Conservation (phyloP, 2,113 vertebrate genomes). For the Erinaceus europaeus region DNA sequence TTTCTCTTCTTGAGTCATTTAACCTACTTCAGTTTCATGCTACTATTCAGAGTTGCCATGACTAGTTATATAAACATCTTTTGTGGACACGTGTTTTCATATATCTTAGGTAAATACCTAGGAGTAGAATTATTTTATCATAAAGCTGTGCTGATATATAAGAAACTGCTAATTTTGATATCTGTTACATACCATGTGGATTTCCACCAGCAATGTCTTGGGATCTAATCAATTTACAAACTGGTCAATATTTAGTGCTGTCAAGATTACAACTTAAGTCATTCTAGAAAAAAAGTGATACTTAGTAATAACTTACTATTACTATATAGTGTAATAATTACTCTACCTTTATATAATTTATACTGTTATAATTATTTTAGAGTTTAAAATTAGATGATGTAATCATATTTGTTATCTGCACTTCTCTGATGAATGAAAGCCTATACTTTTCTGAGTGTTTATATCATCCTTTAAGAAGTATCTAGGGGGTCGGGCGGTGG, state of each 20-base stretch:
- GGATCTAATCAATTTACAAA: background rate
- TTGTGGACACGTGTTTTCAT: background rate
- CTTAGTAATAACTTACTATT: background rate
- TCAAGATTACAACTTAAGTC: background rate
- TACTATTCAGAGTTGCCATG: background rate
- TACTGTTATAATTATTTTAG: no score
- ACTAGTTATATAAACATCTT: background rate
- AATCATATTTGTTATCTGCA: no score
- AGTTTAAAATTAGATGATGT: no score
- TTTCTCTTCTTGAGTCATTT: background rate
- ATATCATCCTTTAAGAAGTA: background rate
- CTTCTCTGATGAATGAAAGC: background rate
- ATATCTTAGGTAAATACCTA: background rate
- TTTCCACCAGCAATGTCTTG: background rate
- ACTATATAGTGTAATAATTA: no score
- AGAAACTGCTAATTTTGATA: background rate
- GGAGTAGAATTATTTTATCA: background rate
- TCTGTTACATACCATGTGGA: background rate
- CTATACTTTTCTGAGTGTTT: background rate
- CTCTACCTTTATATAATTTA: no score
- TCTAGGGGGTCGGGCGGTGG: no score
- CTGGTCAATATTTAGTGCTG: background rate
- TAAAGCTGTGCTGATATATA: background rate
- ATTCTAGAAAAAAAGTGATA: background rate
- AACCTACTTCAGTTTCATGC: background rate